phyloP scores from a whole-genome alignment of 2,888 invertebrate species.

The Mamestra brassicae region DNA sequence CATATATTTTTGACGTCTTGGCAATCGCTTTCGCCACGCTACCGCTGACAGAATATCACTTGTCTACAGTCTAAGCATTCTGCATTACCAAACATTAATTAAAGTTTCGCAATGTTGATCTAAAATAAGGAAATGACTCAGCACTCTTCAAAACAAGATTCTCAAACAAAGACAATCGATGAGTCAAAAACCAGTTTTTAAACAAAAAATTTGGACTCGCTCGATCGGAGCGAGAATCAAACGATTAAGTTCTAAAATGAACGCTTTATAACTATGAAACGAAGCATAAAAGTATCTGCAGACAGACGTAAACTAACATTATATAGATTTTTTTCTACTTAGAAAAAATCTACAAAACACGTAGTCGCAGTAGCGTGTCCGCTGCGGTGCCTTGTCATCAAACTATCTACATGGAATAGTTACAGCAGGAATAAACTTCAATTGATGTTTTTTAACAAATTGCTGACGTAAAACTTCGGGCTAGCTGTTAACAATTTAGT shows the following conservation, averaged over 20 bases:
- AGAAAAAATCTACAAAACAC: background rate
- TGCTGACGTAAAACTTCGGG: background rate
- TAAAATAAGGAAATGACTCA: slow-evolving; percentile 44
- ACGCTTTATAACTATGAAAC: background rate
- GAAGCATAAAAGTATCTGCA: background rate
- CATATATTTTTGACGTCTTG: too few species aligned
- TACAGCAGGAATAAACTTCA: slow-evolving; percentile 7
- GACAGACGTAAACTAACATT: background rate
- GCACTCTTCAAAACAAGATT: slow-evolving; percentile 28
- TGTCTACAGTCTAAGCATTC: too few species aligned
- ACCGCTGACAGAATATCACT: too few species aligned
- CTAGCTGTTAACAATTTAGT: slow-evolving; percentile 1
- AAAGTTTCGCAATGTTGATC: slow-evolving; percentile 10
- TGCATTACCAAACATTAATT: background rate
- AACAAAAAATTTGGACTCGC: slow-evolving; percentile 5
- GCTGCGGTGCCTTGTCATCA: background rate
- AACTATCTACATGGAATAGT: background rate
- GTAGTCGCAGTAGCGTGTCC: background rate
- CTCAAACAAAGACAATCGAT: slow-evolving; percentile 25
- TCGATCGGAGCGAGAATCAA: slow-evolving; percentile 13
- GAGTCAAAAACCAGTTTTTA: slow-evolving; percentile 51
- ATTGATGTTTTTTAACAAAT: slow-evolving; percentile 18
- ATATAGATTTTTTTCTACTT: background rate
- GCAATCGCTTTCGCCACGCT: too few species aligned
- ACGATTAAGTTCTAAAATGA: slow-evolving; percentile 16